Evolutionary conservation across 2,888 invertebrate genomes (phyloP).

Genomic region (Sminthurinus aureus): DNA sequence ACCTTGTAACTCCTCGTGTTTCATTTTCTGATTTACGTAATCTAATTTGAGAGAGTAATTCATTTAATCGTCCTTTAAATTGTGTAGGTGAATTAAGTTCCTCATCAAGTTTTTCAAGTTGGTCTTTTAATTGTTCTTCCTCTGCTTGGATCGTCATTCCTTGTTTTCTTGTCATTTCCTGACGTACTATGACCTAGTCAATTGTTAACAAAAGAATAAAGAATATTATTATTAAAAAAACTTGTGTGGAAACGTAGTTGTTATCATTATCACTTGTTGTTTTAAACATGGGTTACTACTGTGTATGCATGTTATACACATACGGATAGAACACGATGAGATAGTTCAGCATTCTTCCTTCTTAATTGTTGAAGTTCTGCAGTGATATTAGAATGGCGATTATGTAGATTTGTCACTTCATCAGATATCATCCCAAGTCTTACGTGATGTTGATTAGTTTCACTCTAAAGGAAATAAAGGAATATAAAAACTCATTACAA

Average conservation of each 20-base stretch:
- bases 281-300: no score
- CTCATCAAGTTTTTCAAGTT: constrained; percentile 84
- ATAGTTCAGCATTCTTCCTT: constrained; percentile 79
- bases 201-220: background rate
- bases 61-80: constrained; percentile 90
- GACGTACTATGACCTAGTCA: constrained; percentile 80
- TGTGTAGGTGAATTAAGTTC: constrained; percentile 91
- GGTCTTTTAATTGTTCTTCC: constrained; percentile 87
- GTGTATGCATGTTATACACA: constrained; percentile 25
- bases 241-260: no score
- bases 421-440: constrained; percentile 81
- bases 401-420: constrained; percentile 79
- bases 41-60: constrained; percentile 85
- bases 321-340: constrained; percentile 85
- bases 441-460: constrained; percentile 81
- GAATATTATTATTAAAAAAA: background rate
- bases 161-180: constrained; percentile 86
- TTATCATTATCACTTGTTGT: no score
- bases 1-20: constrained; percentile 70
- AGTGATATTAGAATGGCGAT: constrained; percentile 80
- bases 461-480: constrained; percentile 66
- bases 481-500: background rate
- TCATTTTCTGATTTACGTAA: constrained; percentile 70
- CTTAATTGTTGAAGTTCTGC: constrained; percentile 84
- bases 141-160: constrained; percentile 87